A percentile compares a stretch with the other conserved stretches of the same genome.
Conservation (phyloP, 2,888 invertebrate species). For the Acleris literana region DNA sequence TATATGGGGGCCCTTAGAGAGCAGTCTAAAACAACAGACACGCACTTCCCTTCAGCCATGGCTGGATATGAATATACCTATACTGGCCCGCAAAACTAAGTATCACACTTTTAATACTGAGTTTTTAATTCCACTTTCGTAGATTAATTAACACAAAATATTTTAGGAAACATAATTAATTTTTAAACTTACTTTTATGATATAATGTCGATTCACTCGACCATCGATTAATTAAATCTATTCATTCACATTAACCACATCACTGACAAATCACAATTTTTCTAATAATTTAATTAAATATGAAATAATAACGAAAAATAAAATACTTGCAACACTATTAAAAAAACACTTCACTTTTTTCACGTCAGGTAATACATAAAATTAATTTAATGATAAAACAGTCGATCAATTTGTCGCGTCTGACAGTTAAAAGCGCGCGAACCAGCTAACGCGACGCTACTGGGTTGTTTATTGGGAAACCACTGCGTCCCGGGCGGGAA, state of each 20-base stretch:
- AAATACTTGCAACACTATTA: neutral
- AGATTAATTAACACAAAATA: no score
- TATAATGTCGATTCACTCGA: neutral
- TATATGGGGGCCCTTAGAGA: no score
- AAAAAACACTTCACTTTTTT: neutral
- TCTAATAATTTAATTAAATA: neutral
- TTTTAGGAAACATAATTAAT: no score
- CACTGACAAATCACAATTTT: neutral
- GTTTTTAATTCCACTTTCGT: no score
- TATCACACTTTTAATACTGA: no score
- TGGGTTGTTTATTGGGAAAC: slow-evolving; percentile 7
- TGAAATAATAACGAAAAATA: no score
- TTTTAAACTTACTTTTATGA: no score
- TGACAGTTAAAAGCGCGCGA: neutral
- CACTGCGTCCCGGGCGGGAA: neutral
- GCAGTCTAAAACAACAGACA: no score
- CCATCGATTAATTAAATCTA: neutral
- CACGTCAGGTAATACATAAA: neutral
- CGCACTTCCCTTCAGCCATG: no score
- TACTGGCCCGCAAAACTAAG: no score
- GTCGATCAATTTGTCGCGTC: neutral
- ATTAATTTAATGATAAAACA: neutral
- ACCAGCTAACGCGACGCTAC: neutral
- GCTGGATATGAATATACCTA: no score
- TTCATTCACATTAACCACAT: neutral